phyloP scores from a whole-genome alignment of 2,888 invertebrate species.

The Digitonthophagus gazella region DNA sequence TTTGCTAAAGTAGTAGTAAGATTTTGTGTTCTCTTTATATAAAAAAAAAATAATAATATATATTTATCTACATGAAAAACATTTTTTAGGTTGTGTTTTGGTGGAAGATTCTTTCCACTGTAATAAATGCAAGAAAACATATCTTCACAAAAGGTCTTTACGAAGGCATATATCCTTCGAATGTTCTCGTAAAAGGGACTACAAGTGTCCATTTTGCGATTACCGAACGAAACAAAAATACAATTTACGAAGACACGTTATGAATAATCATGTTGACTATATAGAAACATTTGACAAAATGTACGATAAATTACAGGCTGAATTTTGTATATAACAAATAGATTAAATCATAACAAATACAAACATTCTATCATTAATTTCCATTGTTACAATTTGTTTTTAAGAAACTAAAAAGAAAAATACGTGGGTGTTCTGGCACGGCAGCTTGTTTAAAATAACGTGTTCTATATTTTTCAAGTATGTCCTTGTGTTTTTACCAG shows the following conservation, averaged over 20 bases:
- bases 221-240: slow-evolving; percentile 75
- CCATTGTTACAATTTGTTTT: too few relatives aligned
- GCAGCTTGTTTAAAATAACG: too few relatives aligned
- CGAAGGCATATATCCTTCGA: slow-evolving; percentile 20
- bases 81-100: neutral
- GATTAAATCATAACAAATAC: neutral
- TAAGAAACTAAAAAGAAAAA: too few relatives aligned
- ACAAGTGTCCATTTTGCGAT: slow-evolving; percentile 71
- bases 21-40: too few relatives aligned
- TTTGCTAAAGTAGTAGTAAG: too few relatives aligned
- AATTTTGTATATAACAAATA: neutral
- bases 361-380: too few relatives aligned
- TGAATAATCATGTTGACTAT: slow-evolving; percentile 18
- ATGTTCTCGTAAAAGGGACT: slow-evolving; percentile 29
- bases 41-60: too few relatives aligned
- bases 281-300: slow-evolving; percentile 17
- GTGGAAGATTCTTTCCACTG: neutral
- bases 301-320: neutral
- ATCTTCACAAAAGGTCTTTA: slow-evolving; percentile 26
- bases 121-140: slow-evolving; percentile 24
- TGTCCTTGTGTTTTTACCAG: too few relatives aligned
- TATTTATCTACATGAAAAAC: neutral
- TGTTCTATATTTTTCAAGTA: too few relatives aligned
- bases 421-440: too few relatives aligned
- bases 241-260: slow-evolving; percentile 67